Percentiles rank a stretch among this genome's conserved stretches.
These are phyloP conservation scores for Andricus curvator DNA, from an alignment of 2,888 invertebrate species.

Conservation along the genomic window DNA sequence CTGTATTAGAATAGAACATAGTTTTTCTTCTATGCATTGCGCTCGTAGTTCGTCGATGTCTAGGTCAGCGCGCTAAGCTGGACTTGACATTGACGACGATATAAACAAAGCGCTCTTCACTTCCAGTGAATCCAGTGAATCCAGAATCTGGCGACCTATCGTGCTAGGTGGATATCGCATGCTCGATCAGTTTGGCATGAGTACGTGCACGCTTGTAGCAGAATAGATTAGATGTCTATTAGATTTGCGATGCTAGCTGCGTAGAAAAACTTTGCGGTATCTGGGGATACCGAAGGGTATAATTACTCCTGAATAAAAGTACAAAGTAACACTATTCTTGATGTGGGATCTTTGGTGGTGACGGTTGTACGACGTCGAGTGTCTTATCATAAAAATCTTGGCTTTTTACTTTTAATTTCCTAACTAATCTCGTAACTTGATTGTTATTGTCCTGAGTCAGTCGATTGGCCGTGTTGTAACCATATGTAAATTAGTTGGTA, in stretches of 20 bases:
- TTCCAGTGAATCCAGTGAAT: not conserved
- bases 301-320: conserved; percentile 48
- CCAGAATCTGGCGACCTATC: conserved; percentile 33
- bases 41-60: not conserved
- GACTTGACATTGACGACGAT: not conserved
- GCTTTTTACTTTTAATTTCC: conserved; percentile 50
- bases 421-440: conserved; percentile 49
- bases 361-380: conserved; percentile 73
- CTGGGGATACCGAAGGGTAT: conserved; percentile 46
- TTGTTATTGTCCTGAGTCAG: conserved; percentile 54
- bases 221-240: conserved; percentile 52
- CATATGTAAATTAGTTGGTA: conserved; percentile 65
- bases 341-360: conserved; percentile 71
- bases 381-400: conserved; percentile 57
- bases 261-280: conserved; percentile 46
- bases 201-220: conserved; percentile 55
- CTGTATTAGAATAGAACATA: not conserved
- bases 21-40: not conserved
- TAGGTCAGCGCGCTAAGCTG: not conserved
- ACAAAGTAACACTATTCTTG: conserved; percentile 52
- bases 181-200: conserved; percentile 49
- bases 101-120: not conserved
- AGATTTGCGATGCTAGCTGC: conserved; percentile 27
- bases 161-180: conserved; percentile 42
- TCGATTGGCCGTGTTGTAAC: conserved; percentile 57